Conservation (phyloP, 1,140 invertebrate species). For the Zaprionus vittiger region DNA sequence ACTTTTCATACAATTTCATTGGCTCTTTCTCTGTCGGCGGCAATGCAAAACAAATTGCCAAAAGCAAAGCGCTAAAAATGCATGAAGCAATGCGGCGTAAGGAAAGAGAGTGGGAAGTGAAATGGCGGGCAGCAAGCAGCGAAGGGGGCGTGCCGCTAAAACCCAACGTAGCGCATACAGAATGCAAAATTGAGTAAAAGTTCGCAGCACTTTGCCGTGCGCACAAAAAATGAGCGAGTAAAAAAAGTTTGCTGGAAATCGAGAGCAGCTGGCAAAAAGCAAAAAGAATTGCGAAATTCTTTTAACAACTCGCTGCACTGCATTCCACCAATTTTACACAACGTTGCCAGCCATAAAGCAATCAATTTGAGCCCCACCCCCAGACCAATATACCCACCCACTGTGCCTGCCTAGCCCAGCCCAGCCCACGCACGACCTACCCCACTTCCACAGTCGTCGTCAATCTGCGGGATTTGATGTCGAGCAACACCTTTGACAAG, state of each 20-base stretch:
- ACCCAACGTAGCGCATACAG: conserved; percentile 32
- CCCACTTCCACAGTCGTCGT: conserved; percentile 9
- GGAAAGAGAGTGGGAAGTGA: not conserved
- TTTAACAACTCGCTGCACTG: conserved; percentile 62
- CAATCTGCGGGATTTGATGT: conserved; percentile 47
- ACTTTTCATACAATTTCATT: conserved; percentile 71
- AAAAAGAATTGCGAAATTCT: conserved; percentile 58
- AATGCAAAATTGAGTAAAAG: conserved; percentile 54
- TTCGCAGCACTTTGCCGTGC: conserved; percentile 20
- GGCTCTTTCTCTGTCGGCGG: conserved; percentile 8
- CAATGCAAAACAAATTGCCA: conserved; percentile 43
- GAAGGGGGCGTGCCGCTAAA: conserved; percentile 5
- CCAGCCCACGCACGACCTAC: not conserved
- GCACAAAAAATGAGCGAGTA: conserved; percentile 21
- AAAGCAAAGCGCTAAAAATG: conserved; percentile 47
- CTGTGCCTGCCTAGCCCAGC: not conserved
- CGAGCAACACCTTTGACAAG: conserved; percentile 75
- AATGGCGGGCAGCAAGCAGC: too few species aligned
- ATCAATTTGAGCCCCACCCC: conserved; percentile 62
- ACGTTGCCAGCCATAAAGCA: conserved; percentile 69
- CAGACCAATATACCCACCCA: not conserved
- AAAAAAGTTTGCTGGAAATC: conserved; percentile 55
- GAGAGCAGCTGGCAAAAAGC: conserved; percentile 62
- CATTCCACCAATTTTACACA: conserved; percentile 68
- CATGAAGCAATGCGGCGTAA: conserved; percentile 39